Conservation (phyloP, 2,113 vertebrate genomes). For the Drymodes brunneopygia region DNA sequence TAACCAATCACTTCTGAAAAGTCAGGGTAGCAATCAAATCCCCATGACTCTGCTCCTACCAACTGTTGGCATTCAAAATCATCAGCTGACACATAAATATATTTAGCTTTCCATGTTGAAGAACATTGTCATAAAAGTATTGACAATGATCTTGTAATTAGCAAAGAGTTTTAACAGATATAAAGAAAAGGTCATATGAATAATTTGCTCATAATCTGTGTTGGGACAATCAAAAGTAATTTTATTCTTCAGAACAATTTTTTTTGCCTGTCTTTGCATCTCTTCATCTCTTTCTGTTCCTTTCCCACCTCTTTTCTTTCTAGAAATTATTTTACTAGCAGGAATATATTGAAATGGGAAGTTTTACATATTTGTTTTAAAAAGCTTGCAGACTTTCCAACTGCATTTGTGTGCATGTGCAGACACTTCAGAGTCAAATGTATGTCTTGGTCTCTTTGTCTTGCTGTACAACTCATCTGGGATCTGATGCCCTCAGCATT, state of each 20-base stretch:
- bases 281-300: background rate
- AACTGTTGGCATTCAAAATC: background rate
- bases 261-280: background rate
- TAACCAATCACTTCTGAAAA: background rate
- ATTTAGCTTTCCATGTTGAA: background rate
- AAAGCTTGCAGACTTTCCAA: background rate
- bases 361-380: background rate
- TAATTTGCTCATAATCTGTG: background rate
- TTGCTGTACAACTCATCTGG: background rate
- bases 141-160: slow-evolving; percentile 6
- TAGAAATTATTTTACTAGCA: background rate
- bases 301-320: background rate
- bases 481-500: background rate
- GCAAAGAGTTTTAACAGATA: background rate
- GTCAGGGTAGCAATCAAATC: background rate
- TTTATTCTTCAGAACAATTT: background rate
- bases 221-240: background rate
- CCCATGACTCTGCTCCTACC: background rate
- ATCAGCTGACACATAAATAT: background rate
- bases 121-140: background rate
- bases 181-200: slow-evolving; percentile 13
- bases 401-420: accelerated
- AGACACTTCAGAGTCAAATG: background rate
- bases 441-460: background rate
- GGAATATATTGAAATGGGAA: background rate